These are phyloP conservation scores for Marisa cornuarietis DNA, from an alignment of 1,140 invertebrate genomes.

Conservation along the genomic window DNA sequence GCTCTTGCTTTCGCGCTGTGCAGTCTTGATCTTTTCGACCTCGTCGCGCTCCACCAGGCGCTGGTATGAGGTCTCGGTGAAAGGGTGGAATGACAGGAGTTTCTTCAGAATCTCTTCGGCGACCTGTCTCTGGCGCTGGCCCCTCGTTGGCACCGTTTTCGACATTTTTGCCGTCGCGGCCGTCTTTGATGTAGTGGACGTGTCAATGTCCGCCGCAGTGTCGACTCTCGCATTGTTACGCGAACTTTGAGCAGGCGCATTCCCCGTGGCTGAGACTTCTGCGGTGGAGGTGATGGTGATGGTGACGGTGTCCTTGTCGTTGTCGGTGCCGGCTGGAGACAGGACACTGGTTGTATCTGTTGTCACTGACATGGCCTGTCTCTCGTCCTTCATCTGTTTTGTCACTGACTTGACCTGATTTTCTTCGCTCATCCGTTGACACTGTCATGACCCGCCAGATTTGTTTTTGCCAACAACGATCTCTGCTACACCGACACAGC, in stretches of 20 bases:
- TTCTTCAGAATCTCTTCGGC: neutral
- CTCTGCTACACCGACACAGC: too few species aligned
- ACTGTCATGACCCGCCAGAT: too few species aligned
- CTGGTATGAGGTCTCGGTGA: slow-evolving; percentile 28
- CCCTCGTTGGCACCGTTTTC: neutral
- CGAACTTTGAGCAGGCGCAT: neutral
- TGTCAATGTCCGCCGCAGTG: neutral
- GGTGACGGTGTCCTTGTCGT: too few species aligned
- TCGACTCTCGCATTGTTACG: neutral
- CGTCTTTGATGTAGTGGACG: too few species aligned
- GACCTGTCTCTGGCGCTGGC: neutral
- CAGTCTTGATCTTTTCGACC: neutral
- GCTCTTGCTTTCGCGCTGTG: slow-evolving; percentile 9
- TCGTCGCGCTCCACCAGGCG: slow-evolving; percentile 27
- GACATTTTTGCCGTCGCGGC: neutral
- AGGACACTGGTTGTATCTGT: too few species aligned
- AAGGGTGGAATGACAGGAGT: slow-evolving; percentile 26
- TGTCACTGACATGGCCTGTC: too few species aligned
- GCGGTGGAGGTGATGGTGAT: too few species aligned
- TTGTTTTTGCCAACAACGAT: too few species aligned
- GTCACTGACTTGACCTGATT: too few species aligned
- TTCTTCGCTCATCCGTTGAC: too few species aligned
- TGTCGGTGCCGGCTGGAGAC: too few species aligned
- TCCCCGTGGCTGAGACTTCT: neutral
- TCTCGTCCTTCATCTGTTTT: too few species aligned